phyloP scores from a whole-genome alignment of 2,888 invertebrate species.

The Crocallis elinguaria region DNA sequence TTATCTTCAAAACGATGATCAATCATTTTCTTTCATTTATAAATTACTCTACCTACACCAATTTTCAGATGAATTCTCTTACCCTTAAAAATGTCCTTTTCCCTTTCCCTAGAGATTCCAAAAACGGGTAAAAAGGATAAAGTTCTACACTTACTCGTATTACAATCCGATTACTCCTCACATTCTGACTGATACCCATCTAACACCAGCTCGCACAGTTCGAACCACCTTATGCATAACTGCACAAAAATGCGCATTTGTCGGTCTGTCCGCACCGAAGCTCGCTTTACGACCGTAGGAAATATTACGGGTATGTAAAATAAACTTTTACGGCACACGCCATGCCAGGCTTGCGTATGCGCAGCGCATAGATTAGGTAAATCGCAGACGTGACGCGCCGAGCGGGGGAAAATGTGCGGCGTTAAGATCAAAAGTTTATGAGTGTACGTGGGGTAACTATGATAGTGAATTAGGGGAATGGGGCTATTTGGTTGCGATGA shows the following conservation, averaged over 20 bases:
- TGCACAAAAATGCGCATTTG: constrained; percentile 42
- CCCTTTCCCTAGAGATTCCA: too few species aligned
- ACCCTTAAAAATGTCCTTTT: too few species aligned
- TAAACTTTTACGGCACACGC: constrained; percentile 65
- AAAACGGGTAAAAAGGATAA: too few species aligned
- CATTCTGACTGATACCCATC: constrained; percentile 4
- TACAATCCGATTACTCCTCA: neutral
- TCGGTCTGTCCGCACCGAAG: constrained; percentile 46
- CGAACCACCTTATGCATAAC: constrained; percentile 9
- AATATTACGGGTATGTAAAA: constrained; percentile 73
- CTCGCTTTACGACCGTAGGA: constrained; percentile 61
- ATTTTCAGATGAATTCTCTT: too few species aligned
- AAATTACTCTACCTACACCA: too few species aligned
- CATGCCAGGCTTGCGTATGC: constrained; percentile 49
- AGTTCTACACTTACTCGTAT: neutral
- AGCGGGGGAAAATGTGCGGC: neutral
- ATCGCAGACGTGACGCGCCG: constrained; percentile 28
- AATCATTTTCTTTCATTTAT: too few species aligned
- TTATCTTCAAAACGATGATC: too few species aligned
- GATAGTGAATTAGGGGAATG: constrained; percentile 4
- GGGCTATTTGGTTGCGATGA: neutral
- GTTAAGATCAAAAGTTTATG: constrained; percentile 24
- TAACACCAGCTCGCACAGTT: constrained; percentile 6
- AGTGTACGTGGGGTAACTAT: constrained; percentile 16
- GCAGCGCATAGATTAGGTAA: constrained; percentile 44